Conservation (phyloP, 2,888 invertebrate species). For the Eudemis profundana region DNA sequence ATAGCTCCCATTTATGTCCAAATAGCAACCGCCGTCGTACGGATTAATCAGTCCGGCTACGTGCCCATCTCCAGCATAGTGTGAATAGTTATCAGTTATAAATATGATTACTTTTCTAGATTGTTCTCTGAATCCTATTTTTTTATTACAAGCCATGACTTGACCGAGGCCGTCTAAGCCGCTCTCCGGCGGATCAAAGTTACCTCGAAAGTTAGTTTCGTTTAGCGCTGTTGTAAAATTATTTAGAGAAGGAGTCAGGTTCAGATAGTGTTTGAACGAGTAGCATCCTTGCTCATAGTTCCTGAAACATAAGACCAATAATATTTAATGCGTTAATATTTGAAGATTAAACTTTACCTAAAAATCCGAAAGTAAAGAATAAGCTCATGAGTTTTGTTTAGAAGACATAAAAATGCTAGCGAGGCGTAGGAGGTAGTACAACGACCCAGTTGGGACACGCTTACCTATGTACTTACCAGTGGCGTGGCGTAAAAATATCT, state of each 20-base stretch:
- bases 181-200: slow-evolving; percentile 29
- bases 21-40: slow-evolving; percentile 28
- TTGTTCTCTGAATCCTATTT: slow-evolving; percentile 14
- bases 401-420: too few relatives aligned
- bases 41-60: slow-evolving; percentile 21
- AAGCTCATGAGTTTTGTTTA: too few relatives aligned
- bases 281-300: slow-evolving; percentile 1
- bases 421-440: too few relatives aligned
- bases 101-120: slow-evolving; percentile 35
- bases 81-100: slow-evolving; percentile 23
- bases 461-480: too few relatives aligned
- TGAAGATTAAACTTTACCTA: too few relatives aligned
- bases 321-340: not conserved
- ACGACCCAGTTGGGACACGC: too few relatives aligned
- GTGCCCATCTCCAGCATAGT: slow-evolving; percentile 32
- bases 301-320: slow-evolving; percentile 20
- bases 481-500: too few relatives aligned
- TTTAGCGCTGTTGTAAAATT: slow-evolving; percentile 3
- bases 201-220: not conserved
- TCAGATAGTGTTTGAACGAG: slow-evolving; percentile 31
- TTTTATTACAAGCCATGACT: slow-evolving; percentile 30
- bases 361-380: too few relatives aligned
- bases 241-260: not conserved
- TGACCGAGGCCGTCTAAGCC: slow-evolving; percentile 35
- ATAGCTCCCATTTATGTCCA: slow-evolving; percentile 18